Evolutionary conservation across 2,113 vertebrate species (phyloP), one percentile per base, ranked within the genome.

Genomic region (Melospiza georgiana): DNA sequence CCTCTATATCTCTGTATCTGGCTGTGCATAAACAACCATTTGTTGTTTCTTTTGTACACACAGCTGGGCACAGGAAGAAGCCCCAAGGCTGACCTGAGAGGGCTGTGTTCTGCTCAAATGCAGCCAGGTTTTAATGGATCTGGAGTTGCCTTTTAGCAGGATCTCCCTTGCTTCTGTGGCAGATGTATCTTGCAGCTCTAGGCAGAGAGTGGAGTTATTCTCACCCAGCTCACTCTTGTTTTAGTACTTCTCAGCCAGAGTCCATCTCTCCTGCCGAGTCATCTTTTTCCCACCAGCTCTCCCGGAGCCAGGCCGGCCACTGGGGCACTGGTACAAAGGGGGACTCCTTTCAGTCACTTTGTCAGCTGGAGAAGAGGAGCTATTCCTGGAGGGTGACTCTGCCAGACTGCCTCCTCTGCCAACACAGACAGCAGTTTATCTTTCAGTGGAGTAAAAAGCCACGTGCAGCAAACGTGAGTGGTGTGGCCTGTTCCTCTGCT

Each of bases 381-480:
- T 95, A 83, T 90, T 95, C 92, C 91, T 73, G 51, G 81, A 92
- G 25, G 5, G 33, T 84, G n/a, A 12, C 82, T 81, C 68, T 85
- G 90, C 79, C 85, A 90, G 58, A 39, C 58, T 58, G 57, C 71
- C 23, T 90, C 24, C 33, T 57, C 49, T 94, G 90, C 95, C 90
- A 93, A 9, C 41, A 24, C 0, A 1, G 67, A 24, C 0, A 1
- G 67, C 63, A 83, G 41, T 90, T 93, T 93, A 79, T 87, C 94
- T 94, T 78, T 37, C 69, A 44, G 71, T 43, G 51, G 63, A 83
- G 72, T 77, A 71, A 71, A 88, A 92, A 73, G 31, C 37, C 1
- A 0, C 0, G 0, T 91, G 78, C 71, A 51, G 62, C 39, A 37
- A 69, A 66, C 0, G 0, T 37, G 33, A 92, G 8, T 6, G 12